Base-by-base conservation (phyloP, 2,113 vertebrate genomes). In the Hypocryptadius cinnamomeus region DNA sequence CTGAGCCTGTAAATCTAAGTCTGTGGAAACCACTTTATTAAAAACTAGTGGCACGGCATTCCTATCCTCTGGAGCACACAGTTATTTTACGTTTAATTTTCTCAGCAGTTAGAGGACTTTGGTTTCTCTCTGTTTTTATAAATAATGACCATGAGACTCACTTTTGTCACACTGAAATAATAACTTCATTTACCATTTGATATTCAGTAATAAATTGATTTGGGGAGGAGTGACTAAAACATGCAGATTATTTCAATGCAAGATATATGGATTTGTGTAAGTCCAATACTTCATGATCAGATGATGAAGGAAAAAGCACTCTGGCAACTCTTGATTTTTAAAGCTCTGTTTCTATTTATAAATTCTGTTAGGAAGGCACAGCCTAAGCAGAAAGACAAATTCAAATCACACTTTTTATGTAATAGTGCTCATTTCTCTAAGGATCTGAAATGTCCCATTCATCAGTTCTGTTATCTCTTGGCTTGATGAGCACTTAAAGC, bases 281-380 rank as follows among this genome's bases (percentile, higher is more conserved):
- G 37, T 85, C 92, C 73, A 84, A 72, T 91, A 81, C 64, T 93
- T 94, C 3, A 4, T 88, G 77, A 76, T 88, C 15, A 2, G 42
- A 66, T 74, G 68, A 84, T 83, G 69, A 95, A 85, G 70, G 60
- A 79, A 69, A 94, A 89, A 64, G 56, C 7, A 10, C 63, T 93
- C 86, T 11, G 27, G 84, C 31, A 87, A 79, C 65, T 95, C 72
- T 92, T 95, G 83, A 91, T 93, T 96, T 91, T 92, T 79, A 72
- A 94, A 85, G 31, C 89, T 94, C 85, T 94, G 27, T 89, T 94
- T 92, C 95, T 92, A 89, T 96, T 96, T 96, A 94, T 91, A 96
- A 87, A 90, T 69, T 72, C 72, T 92, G 22, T 90, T 90, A 89
- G 74, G 53, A 88, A 85, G 65, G 93, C 83, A 92, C 40, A 87